phyloP scores from a whole-genome alignment of 2,888 invertebrate genomes.

The Drosophila vallismaia region DNA sequence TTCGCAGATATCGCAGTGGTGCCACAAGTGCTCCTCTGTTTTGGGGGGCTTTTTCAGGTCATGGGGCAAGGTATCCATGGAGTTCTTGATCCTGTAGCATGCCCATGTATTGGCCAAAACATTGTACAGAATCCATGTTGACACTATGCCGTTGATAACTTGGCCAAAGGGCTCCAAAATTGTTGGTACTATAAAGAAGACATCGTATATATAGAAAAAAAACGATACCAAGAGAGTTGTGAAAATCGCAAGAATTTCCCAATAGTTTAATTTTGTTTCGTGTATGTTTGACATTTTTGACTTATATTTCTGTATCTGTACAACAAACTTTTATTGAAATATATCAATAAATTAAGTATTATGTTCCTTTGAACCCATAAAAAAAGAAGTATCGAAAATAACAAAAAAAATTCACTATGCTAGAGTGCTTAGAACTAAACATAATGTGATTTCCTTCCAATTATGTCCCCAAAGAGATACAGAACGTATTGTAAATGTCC shows the following conservation, averaged over 20 bases:
- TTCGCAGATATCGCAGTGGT: slow-evolving; percentile 91
- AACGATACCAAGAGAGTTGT: background rate
- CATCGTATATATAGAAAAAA: background rate
- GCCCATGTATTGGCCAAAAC: slow-evolving; percentile 52
- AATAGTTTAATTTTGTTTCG: background rate
- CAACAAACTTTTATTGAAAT: background rate
- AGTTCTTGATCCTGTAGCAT: slow-evolving; percentile 27
- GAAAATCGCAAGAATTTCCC: background rate
- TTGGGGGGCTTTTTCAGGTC: slow-evolving; percentile 56
- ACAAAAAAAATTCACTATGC: background rate
- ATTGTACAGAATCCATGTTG: slow-evolving; percentile 34
- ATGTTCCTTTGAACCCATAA: background rate
- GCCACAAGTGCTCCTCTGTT: slow-evolving; percentile 86
- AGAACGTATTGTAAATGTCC: background rate
- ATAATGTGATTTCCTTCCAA: background rate
- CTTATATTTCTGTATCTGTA: background rate
- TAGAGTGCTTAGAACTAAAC: background rate
- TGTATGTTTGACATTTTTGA: background rate
- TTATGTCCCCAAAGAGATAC: background rate
- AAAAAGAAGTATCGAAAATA: background rate
- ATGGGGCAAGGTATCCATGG: slow-evolving; percentile 24
- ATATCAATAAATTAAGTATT: background rate
- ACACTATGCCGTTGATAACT: background rate
- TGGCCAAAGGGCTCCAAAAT: background rate
- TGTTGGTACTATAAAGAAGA: background rate